Percentiles rank a stretch among this genome's conserved stretches.
Evolutionary conservation across 64 coral and sea anemone genomes (phyloP).

Genomic region (Montipora capricornis): DNA sequence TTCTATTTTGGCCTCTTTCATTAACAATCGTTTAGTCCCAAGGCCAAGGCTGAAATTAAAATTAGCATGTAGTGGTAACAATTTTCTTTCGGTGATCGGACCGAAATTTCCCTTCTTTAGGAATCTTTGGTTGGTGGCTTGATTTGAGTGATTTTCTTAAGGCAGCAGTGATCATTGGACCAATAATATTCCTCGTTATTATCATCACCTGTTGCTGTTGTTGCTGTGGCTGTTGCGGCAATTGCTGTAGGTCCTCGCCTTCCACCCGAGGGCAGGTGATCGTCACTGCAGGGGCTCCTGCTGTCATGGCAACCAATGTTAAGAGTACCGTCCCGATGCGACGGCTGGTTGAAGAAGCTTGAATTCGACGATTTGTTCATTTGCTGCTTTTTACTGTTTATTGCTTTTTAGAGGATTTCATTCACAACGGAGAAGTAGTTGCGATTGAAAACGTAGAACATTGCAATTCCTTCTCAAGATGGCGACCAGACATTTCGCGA

Average conservation of each 20-base stretch:
- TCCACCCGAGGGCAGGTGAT: background rate
- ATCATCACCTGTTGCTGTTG: background rate
- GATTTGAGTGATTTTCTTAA: background rate
- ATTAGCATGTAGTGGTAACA: no score
- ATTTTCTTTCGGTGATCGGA: no score
- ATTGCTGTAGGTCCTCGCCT: background rate
- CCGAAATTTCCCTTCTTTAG: background rate
- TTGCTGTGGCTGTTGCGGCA: conserved; percentile 29
- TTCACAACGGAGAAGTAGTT: no score
- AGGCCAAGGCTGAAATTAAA: no score
- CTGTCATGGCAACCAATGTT: conserved; percentile 16
- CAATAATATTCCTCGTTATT: background rate
- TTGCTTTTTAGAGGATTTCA: background rate
- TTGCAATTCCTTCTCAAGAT: no score
- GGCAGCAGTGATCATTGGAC: background rate
- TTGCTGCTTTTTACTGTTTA: background rate
- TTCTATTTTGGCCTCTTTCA: no score
- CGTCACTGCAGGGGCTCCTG: background rate
- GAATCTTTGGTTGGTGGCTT: conserved; percentile 7
- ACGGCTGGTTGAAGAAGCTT: conserved; percentile 19
- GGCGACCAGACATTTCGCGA: no score
- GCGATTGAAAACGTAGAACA: no score
- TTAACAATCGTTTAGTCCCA: no score
- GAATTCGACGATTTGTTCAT: background rate
- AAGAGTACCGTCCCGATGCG: conserved; percentile 10